A percentile compares a stretch with the other conserved stretches of the same genome.
These are phyloP conservation scores for Hydrocynus forskahlii DNA, from an alignment of 2,797 vertebrate species.

Conservation along the genomic window DNA sequence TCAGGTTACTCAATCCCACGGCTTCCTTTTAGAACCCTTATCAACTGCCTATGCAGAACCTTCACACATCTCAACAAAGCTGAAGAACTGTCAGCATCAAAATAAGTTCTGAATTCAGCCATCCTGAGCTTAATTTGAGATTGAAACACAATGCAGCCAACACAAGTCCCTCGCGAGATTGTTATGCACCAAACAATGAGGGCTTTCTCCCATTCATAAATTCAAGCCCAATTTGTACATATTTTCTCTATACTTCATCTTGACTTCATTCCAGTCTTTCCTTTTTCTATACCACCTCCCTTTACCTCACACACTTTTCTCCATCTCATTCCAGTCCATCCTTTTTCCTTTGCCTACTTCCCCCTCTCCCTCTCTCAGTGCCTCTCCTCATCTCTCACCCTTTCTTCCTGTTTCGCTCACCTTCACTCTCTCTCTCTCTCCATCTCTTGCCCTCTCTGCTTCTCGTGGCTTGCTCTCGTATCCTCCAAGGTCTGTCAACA, in stretches of 20 bases:
- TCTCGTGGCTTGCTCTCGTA: slow-evolving; percentile 47
- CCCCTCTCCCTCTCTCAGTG: background rate
- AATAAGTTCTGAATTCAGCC: slow-evolving; percentile 33
- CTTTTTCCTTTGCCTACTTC: slow-evolving; percentile 12
- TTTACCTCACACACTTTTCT: background rate
- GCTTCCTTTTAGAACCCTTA: background rate
- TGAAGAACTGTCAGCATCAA: slow-evolving; percentile 20
- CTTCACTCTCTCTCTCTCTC: slow-evolving; percentile 29
- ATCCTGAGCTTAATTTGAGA: slow-evolving; percentile 43
- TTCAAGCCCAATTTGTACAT: slow-evolving; percentile 18
- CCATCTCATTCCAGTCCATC: background rate
- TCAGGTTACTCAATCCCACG: background rate
- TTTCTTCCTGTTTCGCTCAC: slow-evolving; percentile 37
- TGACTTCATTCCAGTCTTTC: slow-evolving; percentile 14
- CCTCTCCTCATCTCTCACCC: slow-evolving; percentile 33
- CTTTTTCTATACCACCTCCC: slow-evolving; percentile 1
- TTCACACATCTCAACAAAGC: slow-evolving; percentile 24
- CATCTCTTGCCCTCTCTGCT: slow-evolving; percentile 33
- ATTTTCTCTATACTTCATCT: background rate
- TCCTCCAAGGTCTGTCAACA: slow-evolving; percentile 61
- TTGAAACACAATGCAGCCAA: slow-evolving; percentile 24
- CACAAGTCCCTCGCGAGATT: slow-evolving; percentile 39
- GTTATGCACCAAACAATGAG: slow-evolving; percentile 31
- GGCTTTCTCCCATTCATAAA: background rate
- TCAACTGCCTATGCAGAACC: background rate